Evolutionary conservation across 2,797 vertebrate species (phyloP), one percentile per base, ranked within the genome.

Genomic region (Mormyrops attenuatus): DNA sequence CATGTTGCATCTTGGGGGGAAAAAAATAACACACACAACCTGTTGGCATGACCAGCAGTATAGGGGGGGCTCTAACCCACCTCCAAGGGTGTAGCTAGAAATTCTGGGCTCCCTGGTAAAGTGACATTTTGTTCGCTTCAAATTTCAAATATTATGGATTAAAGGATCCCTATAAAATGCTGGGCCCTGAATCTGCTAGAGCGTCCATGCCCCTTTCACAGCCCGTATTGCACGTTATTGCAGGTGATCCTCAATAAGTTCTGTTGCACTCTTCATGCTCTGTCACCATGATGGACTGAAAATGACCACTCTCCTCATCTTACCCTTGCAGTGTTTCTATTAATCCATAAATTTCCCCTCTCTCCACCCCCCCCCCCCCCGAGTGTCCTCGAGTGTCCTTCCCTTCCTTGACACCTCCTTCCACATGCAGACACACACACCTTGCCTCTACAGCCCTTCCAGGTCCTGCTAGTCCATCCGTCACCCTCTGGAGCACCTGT

Each of bases 391-490:
- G 41, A 47, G 77, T 82, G 41, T 47, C 77, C 77, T 82, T 44
- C 77, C 17, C 38, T 82, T 82, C 38, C 77, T 44, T 50, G 38
- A 77, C 47, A 89, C 88, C 49, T 20, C 30, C 80, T 22, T 77
- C 57, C 53, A 60, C 30, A 44, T 50, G 50, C 60, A 49, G 15
- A 50, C 44, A 82, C 66, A 50, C 88, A 89, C 88, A 89, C 50
- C 52, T 50, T 47, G 38, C 34, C 77, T 22, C 77, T 8, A 82
- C 3, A 53, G 69, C 84, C 84, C 82, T 22, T 50, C 82, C 47
- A 50, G 41, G 11, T 8, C 47, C 84, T 30, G 47, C 84, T 15
- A 17, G 26, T 50, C 93, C 93, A 94, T 93, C 93, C 20, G 69
- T 77, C 15, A 34, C 69, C 69, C 69, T 77, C 69, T 41, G 15